A percentile compares a stretch with the other conserved stretches of the same genome.
phyloP scores from a whole-genome alignment of 2,888 invertebrate species.

The Eilema depressum region DNA sequence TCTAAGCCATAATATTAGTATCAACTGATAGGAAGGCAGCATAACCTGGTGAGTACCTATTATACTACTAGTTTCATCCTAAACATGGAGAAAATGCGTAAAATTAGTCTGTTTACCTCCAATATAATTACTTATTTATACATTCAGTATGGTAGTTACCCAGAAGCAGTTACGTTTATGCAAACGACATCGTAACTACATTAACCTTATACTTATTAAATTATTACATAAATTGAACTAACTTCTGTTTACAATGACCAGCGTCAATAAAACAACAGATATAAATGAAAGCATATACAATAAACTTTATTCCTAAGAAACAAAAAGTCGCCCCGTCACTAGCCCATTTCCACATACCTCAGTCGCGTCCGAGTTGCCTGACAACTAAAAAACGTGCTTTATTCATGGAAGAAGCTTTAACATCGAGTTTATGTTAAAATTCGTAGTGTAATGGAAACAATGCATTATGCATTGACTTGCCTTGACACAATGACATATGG shows the following conservation, averaged over 20 bases:
- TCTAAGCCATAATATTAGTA: too few relatives aligned
- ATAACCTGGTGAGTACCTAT: too few relatives aligned
- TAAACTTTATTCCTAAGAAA: constrained; percentile 38
- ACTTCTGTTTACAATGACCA: neutral
- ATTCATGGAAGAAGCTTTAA: constrained; percentile 83
- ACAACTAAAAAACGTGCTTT: constrained; percentile 80
- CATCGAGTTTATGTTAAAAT: constrained; percentile 85
- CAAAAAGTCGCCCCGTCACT: constrained; percentile 67
- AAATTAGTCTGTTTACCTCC: too few relatives aligned
- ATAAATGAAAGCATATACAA: constrained; percentile 23
- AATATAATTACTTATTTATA: too few relatives aligned
- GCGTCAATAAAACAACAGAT: constrained; percentile 10
- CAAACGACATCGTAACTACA: too few relatives aligned
- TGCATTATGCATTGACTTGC: constrained; percentile 80
- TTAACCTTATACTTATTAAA: neutral
- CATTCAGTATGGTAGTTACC: too few relatives aligned
- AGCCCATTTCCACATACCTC: constrained; percentile 57
- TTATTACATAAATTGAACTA: neutral
- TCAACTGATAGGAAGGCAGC: too few relatives aligned
- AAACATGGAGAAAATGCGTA: too few relatives aligned
- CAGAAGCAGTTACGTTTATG: too few relatives aligned
- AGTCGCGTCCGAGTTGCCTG: constrained; percentile 52
- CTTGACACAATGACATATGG: constrained; percentile 84
- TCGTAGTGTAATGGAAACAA: constrained; percentile 86
- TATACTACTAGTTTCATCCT: too few relatives aligned